These are phyloP conservation scores for Drosophila monieri DNA, from an alignment of 2,888 invertebrate species.

Conservation along the genomic window DNA sequence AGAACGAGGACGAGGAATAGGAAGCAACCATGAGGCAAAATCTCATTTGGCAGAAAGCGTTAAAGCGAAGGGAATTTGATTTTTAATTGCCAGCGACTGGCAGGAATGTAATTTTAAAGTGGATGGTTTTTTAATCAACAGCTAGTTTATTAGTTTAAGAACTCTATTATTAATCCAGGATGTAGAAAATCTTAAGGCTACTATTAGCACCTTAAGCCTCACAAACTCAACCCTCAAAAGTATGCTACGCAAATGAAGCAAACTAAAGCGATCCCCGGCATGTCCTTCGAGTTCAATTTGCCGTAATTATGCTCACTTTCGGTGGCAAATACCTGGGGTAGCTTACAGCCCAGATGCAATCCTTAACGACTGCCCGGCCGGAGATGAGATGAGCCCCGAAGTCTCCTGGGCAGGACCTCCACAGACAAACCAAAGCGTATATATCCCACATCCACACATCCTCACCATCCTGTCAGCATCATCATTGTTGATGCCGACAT, in stretches of 20 bases:
- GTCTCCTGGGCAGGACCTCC: constrained; percentile 14
- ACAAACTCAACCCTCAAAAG: not conserved
- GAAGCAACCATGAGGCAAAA: constrained; percentile 32
- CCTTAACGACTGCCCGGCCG: constrained; percentile 10
- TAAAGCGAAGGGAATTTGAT: constrained; percentile 68
- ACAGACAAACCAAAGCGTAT: not conserved
- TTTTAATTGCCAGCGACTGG: constrained; percentile 67
- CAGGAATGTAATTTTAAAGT: constrained; percentile 6
- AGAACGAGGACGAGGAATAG: not conserved
- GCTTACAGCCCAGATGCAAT: constrained; percentile 10
- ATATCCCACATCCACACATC: constrained; percentile 8
- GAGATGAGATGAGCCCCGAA: not conserved
- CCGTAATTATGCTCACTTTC: constrained; percentile 33
- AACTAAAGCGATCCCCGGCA: not conserved
- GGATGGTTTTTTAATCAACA: not conserved
- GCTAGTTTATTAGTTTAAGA: not conserved
- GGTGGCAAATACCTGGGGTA: constrained; percentile 23
- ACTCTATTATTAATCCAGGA: not conserved
- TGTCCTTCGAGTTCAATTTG: constrained; percentile 10
- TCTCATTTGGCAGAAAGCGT: constrained; percentile 65
- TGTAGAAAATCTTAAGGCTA: not conserved
- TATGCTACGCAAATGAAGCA: constrained; percentile 7
- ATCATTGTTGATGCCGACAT: constrained; percentile 47
- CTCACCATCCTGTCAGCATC: constrained; percentile 30
- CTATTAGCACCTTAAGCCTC: no score